Percentiles rank a stretch among this genome's conserved stretches.
Conservation (phyloP, 2,113 vertebrate genomes). For the Acinonyx jubatus region DNA sequence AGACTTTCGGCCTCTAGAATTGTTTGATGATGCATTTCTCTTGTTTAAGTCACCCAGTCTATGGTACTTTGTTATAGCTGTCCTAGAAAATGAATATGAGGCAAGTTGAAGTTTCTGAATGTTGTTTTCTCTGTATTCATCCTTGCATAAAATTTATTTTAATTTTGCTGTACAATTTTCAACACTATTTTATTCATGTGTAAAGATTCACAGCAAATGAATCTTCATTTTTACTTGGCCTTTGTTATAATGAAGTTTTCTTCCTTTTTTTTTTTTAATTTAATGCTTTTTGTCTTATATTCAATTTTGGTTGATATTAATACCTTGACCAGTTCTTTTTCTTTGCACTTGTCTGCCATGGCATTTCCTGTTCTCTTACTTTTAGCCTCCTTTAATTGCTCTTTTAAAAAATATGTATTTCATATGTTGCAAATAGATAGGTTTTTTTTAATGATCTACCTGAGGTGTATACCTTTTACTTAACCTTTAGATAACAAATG, state of each 20-base stretch:
- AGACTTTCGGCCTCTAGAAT: not conserved
- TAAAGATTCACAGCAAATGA: not conserved
- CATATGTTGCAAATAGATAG: not conserved
- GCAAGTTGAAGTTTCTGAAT: not conserved
- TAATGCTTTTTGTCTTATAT: not conserved
- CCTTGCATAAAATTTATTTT: not conserved
- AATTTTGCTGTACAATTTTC: not conserved
- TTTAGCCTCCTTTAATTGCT: not conserved
- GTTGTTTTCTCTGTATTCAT: not conserved
- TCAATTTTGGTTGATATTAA: not conserved
- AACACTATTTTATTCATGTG: not conserved
- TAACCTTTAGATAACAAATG: constrained; percentile 11
- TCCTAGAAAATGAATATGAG: not conserved
- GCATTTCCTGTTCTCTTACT: not conserved
- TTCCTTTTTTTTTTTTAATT: not conserved
- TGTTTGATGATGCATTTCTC: not conserved
- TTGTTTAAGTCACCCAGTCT: not conserved
- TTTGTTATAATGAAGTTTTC: not conserved
- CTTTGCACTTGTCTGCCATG: not conserved
- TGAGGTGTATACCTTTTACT: not conserved
- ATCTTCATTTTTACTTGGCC: not conserved
- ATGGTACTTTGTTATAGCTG: not conserved
- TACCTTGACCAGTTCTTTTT: not conserved
- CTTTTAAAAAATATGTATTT: not conserved
- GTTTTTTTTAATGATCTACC: not conserved